These are phyloP conservation scores for Terrapene triunguis DNA, from an alignment of 2,113 vertebrate species.

Conservation along the genomic window DNA sequence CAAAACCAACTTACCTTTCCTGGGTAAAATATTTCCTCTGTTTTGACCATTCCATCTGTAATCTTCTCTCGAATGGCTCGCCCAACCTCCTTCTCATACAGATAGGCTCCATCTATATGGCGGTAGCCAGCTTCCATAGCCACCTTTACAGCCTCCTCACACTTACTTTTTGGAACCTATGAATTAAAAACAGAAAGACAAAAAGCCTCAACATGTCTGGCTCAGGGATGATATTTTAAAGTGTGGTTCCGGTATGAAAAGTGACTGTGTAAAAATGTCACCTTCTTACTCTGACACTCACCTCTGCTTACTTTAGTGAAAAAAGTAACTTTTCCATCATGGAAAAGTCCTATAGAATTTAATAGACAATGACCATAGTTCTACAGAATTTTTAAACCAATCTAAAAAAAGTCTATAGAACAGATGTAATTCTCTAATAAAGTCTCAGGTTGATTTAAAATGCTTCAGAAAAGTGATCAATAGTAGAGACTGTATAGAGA, in stretches of 20 bases:
- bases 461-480: neutral
- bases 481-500: neutral
- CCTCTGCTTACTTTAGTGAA: neutral
- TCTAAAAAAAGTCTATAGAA: neutral
- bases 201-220: neutral
- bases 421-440: neutral
- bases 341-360: neutral
- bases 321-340: neutral
- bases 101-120: slow-evolving; percentile 83
- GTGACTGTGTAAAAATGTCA: neutral
- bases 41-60: slow-evolving; percentile 76
- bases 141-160: slow-evolving; percentile 77
- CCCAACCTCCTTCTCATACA: slow-evolving; percentile 85
- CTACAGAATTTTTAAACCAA: neutral
- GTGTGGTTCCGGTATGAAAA: neutral
- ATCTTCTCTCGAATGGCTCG: slow-evolving; percentile 82
- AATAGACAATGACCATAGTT: neutral
- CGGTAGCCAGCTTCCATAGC: slow-evolving; percentile 85
- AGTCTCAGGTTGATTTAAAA: neutral
- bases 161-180: neutral
- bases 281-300: neutral
- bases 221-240: neutral
- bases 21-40: slow-evolving; percentile 87
- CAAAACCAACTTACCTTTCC: slow-evolving; percentile 76
- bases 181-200: neutral